These are phyloP conservation scores for Calliopum simillimum DNA, from an alignment of 2,888 invertebrate species.

Conservation along the genomic window DNA sequence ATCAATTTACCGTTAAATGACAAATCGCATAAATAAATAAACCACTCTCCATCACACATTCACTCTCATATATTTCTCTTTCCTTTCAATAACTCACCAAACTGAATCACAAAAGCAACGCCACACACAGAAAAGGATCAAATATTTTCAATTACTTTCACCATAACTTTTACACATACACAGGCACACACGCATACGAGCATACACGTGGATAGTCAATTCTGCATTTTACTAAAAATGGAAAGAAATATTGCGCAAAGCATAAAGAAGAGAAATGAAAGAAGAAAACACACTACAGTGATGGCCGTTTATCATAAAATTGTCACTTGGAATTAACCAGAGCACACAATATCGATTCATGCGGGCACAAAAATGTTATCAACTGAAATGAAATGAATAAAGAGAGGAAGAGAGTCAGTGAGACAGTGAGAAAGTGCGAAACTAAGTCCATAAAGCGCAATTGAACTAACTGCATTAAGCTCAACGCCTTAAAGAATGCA, in stretches of 20 bases:
- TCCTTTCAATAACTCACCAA: background rate
- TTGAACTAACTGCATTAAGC: no score
- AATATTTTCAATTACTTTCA: constrained; percentile 29
- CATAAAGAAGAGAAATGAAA: background rate
- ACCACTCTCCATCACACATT: background rate
- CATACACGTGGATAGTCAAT: constrained; percentile 2
- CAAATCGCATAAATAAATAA: constrained; percentile 10
- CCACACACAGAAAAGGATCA: constrained; percentile 19
- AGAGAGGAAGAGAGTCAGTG: no score
- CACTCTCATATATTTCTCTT: background rate
- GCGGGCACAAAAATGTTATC: background rate
- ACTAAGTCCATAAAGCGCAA: no score
- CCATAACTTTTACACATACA: constrained; percentile 11
- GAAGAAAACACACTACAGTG: no score
- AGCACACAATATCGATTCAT: constrained; percentile 16
- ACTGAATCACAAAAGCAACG: background rate
- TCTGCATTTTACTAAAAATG: background rate
- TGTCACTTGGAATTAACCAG: constrained; percentile 8
- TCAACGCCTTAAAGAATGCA: no score
- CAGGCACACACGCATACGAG: no score
- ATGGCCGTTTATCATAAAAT: constrained; percentile 20
- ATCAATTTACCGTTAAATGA: constrained; percentile 21
- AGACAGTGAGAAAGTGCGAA: no score
- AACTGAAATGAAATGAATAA: no score
- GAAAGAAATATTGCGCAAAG: background rate